phyloP scores from a whole-genome alignment of 2,888 invertebrate species.

The Lithosia quadra region DNA sequence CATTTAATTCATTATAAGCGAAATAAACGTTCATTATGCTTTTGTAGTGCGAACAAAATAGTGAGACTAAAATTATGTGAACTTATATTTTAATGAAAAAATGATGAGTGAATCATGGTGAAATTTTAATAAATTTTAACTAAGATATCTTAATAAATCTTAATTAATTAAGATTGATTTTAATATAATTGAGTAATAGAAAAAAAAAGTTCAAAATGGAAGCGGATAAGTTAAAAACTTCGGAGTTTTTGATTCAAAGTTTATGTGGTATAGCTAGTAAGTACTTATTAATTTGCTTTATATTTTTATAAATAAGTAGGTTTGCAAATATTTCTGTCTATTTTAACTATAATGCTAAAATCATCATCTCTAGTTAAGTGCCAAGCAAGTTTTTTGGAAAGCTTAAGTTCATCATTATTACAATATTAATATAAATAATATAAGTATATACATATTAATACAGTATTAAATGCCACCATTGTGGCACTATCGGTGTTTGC shows the following conservation, averaged over 20 bases:
- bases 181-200: not conserved
- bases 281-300: not conserved
- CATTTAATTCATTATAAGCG: not conserved
- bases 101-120: not conserved
- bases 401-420: not conserved
- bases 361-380: too few species aligned
- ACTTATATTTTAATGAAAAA: not conserved
- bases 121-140: not conserved
- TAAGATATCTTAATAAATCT: not conserved
- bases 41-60: not conserved
- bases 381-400: too few species aligned
- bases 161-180: not conserved
- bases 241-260: slow-evolving; percentile 9
- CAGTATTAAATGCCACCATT: too few species aligned
- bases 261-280: slow-evolving; percentile 9
- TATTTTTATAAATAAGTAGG: not conserved
- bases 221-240: slow-evolving; percentile 10
- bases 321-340: too few species aligned
- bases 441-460: too few species aligned
- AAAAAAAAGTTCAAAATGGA: not conserved
- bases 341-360: not conserved
- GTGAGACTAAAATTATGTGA: not conserved
- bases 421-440: too few species aligned
- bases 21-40: not conserved
- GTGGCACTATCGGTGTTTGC: too few species aligned